Evolutionary conservation across 2,113 vertebrate genomes (phyloP).

Genomic region (Megaleporinus macrocephalus): DNA sequence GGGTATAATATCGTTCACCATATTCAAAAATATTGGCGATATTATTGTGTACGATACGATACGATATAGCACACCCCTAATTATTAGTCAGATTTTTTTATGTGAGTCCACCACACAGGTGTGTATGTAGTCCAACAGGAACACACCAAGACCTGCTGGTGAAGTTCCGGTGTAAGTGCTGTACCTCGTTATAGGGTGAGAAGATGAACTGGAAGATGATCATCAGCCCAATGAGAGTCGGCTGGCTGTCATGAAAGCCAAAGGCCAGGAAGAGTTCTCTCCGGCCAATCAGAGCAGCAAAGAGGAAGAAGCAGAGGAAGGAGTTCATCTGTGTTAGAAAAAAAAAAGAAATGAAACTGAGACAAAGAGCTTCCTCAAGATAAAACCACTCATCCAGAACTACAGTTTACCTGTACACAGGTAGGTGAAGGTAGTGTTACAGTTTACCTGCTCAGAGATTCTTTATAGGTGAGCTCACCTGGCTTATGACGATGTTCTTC

Average conservation of each 20-base stretch:
- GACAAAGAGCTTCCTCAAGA: not conserved
- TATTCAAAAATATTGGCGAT: too few relatives aligned
- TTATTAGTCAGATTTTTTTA: too few relatives aligned
- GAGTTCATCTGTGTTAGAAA: conserved; percentile 90
- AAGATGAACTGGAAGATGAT: conserved; percentile 99
- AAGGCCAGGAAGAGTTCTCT: conserved; percentile 96
- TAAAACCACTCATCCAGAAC: not conserved
- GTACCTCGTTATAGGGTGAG: conserved; percentile 98
- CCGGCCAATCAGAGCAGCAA: conserved; percentile 91
- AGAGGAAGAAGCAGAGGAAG: conserved; percentile 96
- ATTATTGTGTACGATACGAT: too few relatives aligned
- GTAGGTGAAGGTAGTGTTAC: too few relatives aligned
- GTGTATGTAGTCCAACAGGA: too few relatives aligned
- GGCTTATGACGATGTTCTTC: conserved; percentile 97
- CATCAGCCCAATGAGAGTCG: conserved; percentile 95
- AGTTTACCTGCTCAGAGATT: too few relatives aligned
- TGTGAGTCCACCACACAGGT: too few relatives aligned
- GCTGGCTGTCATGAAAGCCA: conserved; percentile 91
- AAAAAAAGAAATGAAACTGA: not conserved
- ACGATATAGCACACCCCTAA: too few relatives aligned
- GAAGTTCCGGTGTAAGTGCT: too few relatives aligned
- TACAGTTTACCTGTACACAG: too few relatives aligned
- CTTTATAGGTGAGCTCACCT: conserved; percentile 74
- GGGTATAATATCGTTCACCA: too few relatives aligned
- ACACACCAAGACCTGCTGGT: too few relatives aligned